These are phyloP conservation scores for Lacanobia wlatinum DNA, from an alignment of 2,888 invertebrate species.

Conservation along the genomic window DNA sequence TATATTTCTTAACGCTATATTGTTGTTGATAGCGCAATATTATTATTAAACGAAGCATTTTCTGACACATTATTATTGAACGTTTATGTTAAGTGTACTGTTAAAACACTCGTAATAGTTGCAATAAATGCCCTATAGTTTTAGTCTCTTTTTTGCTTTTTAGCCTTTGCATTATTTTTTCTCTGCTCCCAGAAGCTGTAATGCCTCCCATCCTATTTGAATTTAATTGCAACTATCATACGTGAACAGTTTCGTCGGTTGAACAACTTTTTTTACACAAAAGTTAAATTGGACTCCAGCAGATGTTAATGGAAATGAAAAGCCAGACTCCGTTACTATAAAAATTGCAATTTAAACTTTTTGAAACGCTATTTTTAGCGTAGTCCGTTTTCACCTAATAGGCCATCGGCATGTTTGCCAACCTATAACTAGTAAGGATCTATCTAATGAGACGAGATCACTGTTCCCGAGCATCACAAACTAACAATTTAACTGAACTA, in stretches of 20 bases:
- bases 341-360: slow-evolving; percentile 68
- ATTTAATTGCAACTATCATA: slow-evolving; percentile 56
- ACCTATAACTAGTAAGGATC: slow-evolving; percentile 41
- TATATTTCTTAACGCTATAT: neutral
- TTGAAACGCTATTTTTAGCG: slow-evolving; percentile 41
- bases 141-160: neutral
- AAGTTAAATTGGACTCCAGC: slow-evolving; percentile 69
- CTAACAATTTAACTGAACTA: slow-evolving; percentile 42
- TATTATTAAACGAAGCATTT: neutral
- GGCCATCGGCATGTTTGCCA: slow-evolving; percentile 2
- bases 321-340: slow-evolving; percentile 60
- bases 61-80: neutral
- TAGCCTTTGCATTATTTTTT: neutral
- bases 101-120: neutral
- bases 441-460: slow-evolving; percentile 29
- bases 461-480: slow-evolving; percentile 35
- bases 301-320: slow-evolving; percentile 64
- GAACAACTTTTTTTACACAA: slow-evolving; percentile 44
- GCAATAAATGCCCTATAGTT: neutral
- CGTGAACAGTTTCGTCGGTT: slow-evolving; percentile 48
- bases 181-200: slow-evolving; percentile 1
- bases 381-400: neutral
- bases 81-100: neutral
- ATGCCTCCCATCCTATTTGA: slow-evolving; percentile 25
- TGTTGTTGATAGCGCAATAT: neutral